A percentile compares a stretch with the other conserved stretches of the same genome.
phyloP scores from a whole-genome alignment of 1,140 invertebrate genomes.

The Cheumatopsyche charites region DNA sequence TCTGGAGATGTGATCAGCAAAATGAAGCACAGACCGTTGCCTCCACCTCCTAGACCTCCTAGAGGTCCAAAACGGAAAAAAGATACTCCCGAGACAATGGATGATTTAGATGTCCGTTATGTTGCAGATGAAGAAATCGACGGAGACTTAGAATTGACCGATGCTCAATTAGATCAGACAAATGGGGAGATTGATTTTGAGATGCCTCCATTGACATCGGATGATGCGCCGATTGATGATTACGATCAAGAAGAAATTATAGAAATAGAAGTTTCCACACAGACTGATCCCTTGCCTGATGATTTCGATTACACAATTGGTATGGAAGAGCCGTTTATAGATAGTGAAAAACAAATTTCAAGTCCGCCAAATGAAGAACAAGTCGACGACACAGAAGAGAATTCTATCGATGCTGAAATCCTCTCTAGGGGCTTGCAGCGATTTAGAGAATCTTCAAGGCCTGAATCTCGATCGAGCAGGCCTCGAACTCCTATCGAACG shows the following conservation, averaged over 20 bases:
- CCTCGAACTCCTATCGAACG: conserved; percentile 62
- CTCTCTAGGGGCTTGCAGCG: conserved; percentile 54
- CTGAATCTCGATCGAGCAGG: conserved; percentile 58
- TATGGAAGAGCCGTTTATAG: conserved; percentile 60
- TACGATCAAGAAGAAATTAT: conserved; percentile 53
- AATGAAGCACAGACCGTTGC: conserved; percentile 80
- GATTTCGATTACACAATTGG: conserved; percentile 73
- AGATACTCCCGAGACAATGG: conserved; percentile 51
- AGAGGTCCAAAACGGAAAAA: conserved; percentile 62
- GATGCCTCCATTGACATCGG: not conserved
- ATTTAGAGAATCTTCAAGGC: conserved; percentile 58
- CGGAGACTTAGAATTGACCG: conserved; percentile 49
- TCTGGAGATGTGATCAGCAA: conserved; percentile 75
- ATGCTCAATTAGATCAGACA: conserved; percentile 30
- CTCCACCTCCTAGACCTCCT: conserved; percentile 80
- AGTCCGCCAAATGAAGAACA: conserved; percentile 12
- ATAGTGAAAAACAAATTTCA: conserved; percentile 9
- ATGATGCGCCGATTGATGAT: conserved; percentile 21
- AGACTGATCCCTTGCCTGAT: conserved; percentile 81
- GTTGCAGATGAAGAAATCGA: not conserved
- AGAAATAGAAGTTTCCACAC: conserved; percentile 77
- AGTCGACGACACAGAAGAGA: conserved; percentile 39
- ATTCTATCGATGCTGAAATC: conserved; percentile 54
- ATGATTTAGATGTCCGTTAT: conserved; percentile 50
- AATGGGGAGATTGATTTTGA: too few species aligned